phyloP scores from a whole-genome alignment of 2,797 vertebrate genomes.

The Enteromius anoplus region DNA sequence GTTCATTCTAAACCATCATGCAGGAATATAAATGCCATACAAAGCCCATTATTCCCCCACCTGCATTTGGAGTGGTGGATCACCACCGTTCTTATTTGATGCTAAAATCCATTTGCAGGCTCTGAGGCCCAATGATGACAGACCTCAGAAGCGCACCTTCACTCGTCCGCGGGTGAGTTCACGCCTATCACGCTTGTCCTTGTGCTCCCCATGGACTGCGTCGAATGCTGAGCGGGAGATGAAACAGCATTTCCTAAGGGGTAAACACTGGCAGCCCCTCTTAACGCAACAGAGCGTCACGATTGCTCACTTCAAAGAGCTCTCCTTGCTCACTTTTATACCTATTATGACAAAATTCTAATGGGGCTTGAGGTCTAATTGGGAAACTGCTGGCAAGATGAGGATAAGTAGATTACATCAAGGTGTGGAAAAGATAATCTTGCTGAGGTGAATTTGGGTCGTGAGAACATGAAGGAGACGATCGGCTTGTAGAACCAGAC shows the following conservation, averaged over 20 bases:
- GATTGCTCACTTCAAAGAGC: constrained; percentile 47
- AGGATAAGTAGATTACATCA: constrained; percentile 48
- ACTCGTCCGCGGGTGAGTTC: constrained; percentile 18
- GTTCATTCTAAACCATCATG: background rate
- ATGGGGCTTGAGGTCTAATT: constrained; percentile 31
- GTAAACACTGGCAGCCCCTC: constrained; percentile 45
- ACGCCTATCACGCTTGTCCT: constrained; percentile 20
- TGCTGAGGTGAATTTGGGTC: constrained; percentile 20
- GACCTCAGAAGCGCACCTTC: constrained; percentile 18
- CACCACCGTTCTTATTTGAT: constrained; percentile 3
- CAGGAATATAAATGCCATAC: background rate
- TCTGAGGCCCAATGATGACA: background rate
- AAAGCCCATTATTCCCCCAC: constrained; percentile 28
- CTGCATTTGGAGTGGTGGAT: constrained; percentile 20
- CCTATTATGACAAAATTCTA: constrained; percentile 40
- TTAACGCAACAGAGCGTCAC: constrained; percentile 30
- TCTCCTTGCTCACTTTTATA: constrained; percentile 37
- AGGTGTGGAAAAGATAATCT: constrained; percentile 40
- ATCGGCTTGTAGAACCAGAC: constrained; percentile 16
- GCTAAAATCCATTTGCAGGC: constrained; percentile 42
- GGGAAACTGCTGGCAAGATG: constrained; percentile 38
- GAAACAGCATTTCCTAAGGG: constrained; percentile 44
- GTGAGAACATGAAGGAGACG: constrained; percentile 13
- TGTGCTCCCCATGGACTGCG: constrained; percentile 24
- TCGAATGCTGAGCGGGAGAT: constrained; percentile 42